Conservation (phyloP, 2,113 vertebrate genomes). For the Nicator chloris region DNA sequence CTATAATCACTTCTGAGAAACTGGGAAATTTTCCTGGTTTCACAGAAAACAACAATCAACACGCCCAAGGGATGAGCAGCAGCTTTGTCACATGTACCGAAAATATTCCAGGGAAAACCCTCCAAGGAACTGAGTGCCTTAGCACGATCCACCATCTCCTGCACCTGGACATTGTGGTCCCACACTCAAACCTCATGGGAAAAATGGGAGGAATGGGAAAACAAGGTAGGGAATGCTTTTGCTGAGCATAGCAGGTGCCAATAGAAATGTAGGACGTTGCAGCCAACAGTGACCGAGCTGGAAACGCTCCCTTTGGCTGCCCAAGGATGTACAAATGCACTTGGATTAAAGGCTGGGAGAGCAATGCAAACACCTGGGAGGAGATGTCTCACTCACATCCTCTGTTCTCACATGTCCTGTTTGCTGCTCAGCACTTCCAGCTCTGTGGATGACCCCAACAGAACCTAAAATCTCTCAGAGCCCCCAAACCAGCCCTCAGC, state of each 20-base stretch:
- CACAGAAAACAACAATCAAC: not conserved
- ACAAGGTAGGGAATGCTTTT: not conserved
- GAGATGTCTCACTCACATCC: not conserved
- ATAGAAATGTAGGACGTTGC: not conserved
- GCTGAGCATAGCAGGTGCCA: not conserved
- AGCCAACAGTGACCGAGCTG: not conserved
- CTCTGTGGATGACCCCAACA: rapidly evolving
- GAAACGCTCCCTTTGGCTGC: not conserved
- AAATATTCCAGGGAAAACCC: not conserved
- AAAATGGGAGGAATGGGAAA: not conserved
- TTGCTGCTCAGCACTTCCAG: not conserved
- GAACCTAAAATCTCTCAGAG: not conserved
- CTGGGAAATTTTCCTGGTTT: not conserved
- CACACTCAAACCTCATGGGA: not conserved
- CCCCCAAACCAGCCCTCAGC: not conserved
- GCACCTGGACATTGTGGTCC: not conserved
- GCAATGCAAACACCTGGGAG: not conserved
- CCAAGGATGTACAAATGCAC: not conserved
- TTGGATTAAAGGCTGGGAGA: not conserved
- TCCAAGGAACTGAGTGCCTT: not conserved
- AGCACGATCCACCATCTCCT: not conserved
- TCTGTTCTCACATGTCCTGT: not conserved
- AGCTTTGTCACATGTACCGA: not conserved
- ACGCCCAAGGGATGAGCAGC: not conserved
- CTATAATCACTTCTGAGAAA: not conserved